Evolutionary conservation across 2,888 invertebrate genomes (phyloP), one percentile per base, ranked within the genome.

Genomic region (Acrocyrtus sp.): DNA sequence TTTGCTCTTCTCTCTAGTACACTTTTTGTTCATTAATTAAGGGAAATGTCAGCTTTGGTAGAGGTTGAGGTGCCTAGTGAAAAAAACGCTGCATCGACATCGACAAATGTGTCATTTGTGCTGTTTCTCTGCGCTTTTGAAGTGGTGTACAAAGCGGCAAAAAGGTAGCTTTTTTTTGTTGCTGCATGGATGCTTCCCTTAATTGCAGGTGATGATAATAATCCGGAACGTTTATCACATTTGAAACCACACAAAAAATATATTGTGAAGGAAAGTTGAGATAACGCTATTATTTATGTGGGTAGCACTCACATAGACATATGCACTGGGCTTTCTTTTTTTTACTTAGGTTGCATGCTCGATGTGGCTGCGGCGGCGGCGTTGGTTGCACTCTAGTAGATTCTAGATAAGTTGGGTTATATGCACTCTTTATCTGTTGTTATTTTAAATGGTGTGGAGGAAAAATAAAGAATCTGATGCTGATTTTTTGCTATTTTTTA

Each of bases 181-280:
- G n/a, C n/a, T n/a, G n/a, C n/a, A n/a, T n/a, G n/a, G n/a, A n/a
- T n/a, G n/a, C n/a, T n/a, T n/a, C n/a, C n/a, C 47, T 66, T 66
- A 66, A 66, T 66, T 66, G 50, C 66, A 57, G 29, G 63, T 63
- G 63, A 63, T 63, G 54, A 63, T 54, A 43, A n/a, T n/a, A n/a
- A n/a, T 54, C 53, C 39, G 43, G 17, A 63, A 29, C 51, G 41
- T 62, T 51, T 62, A 62, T 62, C 62, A 24, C 51, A 34, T 50
- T n/a, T n/a, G 41, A 62, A 57, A 21, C 47, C 58, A 58, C 47
- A 47, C 58, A 58, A 63, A 63, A 63, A 47, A 45, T 43, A 43
- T 63, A 43, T 53, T 63, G 63, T 63, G 41, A 6, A 24, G 54
- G 17, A 29, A 2, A 48, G 54, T 54, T 54, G 54, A 63, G 43